Base-by-base conservation (phyloP, 2,888 invertebrate genomes). In the Micoletzkya japonica region DNA sequence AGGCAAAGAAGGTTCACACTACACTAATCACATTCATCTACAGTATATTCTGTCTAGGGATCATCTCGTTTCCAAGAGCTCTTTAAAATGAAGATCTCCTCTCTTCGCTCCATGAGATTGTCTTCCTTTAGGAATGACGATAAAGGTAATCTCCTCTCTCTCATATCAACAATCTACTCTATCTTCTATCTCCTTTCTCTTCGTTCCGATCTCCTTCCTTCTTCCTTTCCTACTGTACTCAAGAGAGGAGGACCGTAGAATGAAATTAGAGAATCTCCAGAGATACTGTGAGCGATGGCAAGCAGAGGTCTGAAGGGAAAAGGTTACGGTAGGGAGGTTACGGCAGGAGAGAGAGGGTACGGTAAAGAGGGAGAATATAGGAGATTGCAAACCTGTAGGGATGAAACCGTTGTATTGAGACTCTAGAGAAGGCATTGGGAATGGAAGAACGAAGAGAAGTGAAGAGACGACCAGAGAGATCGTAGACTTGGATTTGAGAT, bases 121-220 rank as follows among this genome's bases (percentile, higher is more conserved):
- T n/a, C n/a, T n/a, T n/a, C n/a, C n/a, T n/a, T n/a, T n/a, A n/a
- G n/a, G n/a, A n/a, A n/a, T n/a, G n/a, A n/a, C n/a, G n/a, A n/a
- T n/a, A n/a, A n/a, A n/a, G n/a, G n/a, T n/a, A n/a, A n/a, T n/a
- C n/a, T n/a, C n/a, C n/a, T n/a, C n/a, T n/a, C n/a, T n/a, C n/a
- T n/a, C n/a, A n/a, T n/a, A n/a, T n/a, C n/a, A n/a, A n/a, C n/a
- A n/a, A n/a, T n/a, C n/a, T n/a, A n/a, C n/a, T n/a, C n/a, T n/a
- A n/a, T n/a, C 32, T 14, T 49, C 63, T 49, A n/a, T 66, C 64
- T 7, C 37, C 44, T n/a, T 37, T 66, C 52, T 66, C 64, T 24
- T 66, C 64, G 52, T 28, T 54, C 17, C 54, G 54, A 26, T 37
- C 37, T 37, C 54, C 1, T 0, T 36, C 7, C 37, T 26, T 52